Base-by-base conservation (phyloP, 1,140 invertebrate genomes). In the Drosophila leontia region DNA sequence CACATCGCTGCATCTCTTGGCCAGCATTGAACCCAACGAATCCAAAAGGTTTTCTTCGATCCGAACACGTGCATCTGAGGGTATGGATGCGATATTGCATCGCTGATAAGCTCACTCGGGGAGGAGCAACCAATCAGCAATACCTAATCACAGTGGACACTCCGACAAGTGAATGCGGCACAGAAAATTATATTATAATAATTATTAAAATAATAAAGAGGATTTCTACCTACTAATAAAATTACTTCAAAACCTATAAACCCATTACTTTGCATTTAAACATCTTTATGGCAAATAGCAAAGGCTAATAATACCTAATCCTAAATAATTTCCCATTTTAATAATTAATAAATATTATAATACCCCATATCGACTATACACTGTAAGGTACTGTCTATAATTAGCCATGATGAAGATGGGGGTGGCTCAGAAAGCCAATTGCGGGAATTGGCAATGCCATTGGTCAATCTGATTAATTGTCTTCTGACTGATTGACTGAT, bases 21-120 rank as follows among this genome's bases (percentile, higher is more conserved):
- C 26, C 37, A 44, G 26, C 15, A 37, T n/a, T 13, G 39, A 64
- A 29, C 51, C 23, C 55, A 34, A 63, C 37, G 12, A 71, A 39
- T 35, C 48, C 17, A 2, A 47, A 45, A 34, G 29, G 34, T 63
- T 44, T 58, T 23, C 15, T 26, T 67, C 41, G 41, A 19, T 3
- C 15, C 9, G 26, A 59, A 45, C 57, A 59, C 57, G 57, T 59
- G 57, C 39, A 59, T 8, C 23, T 7, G 4, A 3, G 29, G n/a
- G 3, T 9, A 23, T 0, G 34, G 51, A 3, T 23, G 13, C 4
- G 51, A 39, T 39, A 39, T 26, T 56, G 53, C 53, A 56, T 26
- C 53, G 53, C 53, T 56, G 74, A 65, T 76, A 70, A 76, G 70
- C 74, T 76, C 74, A 76, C 53, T 56, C 35, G 23, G 35, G 53